These are phyloP conservation scores for Halocynthia aurantium DNA, from an alignment of 23 tunicate genomes.

Conservation along the genomic window DNA sequence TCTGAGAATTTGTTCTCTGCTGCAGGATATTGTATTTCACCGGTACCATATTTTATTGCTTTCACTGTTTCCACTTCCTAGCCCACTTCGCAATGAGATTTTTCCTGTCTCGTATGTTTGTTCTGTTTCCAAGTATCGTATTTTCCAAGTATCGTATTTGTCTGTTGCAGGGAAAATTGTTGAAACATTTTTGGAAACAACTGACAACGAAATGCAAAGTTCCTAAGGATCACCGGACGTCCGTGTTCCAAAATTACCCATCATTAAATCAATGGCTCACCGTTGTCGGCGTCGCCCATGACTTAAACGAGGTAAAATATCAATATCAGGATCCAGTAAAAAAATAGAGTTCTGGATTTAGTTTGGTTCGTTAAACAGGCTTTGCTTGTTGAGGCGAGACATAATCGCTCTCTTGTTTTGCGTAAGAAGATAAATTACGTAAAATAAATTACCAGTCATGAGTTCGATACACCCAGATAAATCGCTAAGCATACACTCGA, in stretches of 20 bases:
- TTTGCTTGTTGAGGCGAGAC: too few relatives aligned
- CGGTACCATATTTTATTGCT: background rate
- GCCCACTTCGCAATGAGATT: background rate
- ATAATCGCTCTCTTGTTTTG: too few relatives aligned
- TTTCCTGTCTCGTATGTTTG: background rate
- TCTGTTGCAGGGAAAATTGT: slow-evolving; percentile 61
- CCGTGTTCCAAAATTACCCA: slow-evolving; percentile 41
- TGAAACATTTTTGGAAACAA: slow-evolving; percentile 72
- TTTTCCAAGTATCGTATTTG: background rate
- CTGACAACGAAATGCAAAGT: slow-evolving; percentile 38
- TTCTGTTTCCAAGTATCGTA: background rate
- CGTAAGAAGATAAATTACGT: too few relatives aligned
- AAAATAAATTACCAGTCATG: too few relatives aligned
- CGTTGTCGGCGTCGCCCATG: slow-evolving; percentile 53
- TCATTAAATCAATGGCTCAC: slow-evolving; percentile 57
- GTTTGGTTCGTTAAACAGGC: too few relatives aligned
- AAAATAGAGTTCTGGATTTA: too few relatives aligned
- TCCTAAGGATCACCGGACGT: background rate
- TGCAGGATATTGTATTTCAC: background rate
- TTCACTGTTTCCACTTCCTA: background rate
- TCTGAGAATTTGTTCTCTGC: background rate
- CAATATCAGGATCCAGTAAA: too few relatives aligned
- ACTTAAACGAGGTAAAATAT: slow-evolving; percentile 30
- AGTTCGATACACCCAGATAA: too few relatives aligned
- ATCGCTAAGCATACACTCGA: too few relatives aligned